phyloP scores from a whole-genome alignment of 2,888 invertebrate genomes.

The Epsilonema sp. region DNA sequence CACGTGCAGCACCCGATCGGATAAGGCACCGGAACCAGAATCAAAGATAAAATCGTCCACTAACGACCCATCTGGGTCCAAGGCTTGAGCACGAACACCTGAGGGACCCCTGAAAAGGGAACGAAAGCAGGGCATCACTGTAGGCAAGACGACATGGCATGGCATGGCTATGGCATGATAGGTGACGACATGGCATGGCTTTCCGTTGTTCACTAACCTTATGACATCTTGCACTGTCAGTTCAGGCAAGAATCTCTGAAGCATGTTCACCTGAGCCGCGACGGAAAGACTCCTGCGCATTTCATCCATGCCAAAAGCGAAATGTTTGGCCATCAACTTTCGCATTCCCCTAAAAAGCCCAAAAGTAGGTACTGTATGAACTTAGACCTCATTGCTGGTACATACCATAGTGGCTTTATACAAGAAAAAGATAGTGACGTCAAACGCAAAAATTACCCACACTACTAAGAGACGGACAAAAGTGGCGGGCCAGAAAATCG shows the following conservation, averaged over 20 bases:
- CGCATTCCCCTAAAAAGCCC: slow-evolving; percentile 43
- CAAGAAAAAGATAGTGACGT: too few species aligned
- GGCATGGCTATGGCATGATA: too few species aligned
- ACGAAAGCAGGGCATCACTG: too few species aligned
- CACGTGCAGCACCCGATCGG: slow-evolving; percentile 66
- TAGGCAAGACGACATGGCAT: too few species aligned
- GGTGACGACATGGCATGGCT: too few species aligned
- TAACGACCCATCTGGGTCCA: slow-evolving; percentile 59
- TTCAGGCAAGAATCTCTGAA: slow-evolving; percentile 60
- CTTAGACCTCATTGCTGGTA: too few species aligned
- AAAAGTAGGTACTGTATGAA: too few species aligned
- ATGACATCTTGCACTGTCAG: slow-evolving; percentile 53
- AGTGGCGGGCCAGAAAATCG: too few species aligned
- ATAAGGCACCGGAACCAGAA: slow-evolving; percentile 44
- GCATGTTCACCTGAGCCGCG: slow-evolving; percentile 48
- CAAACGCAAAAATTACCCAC: too few species aligned
- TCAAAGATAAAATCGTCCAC: slow-evolving; percentile 97
- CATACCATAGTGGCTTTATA: too few species aligned
- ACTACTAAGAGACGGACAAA: too few species aligned
- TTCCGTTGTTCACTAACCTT: too few species aligned
- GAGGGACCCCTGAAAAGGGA: slow-evolving; percentile 57
- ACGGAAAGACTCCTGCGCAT: slow-evolving; percentile 56
- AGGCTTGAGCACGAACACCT: slow-evolving; percentile 88
- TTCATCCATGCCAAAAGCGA: slow-evolving; percentile 58
- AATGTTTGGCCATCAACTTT: slow-evolving; percentile 57